These are phyloP conservation scores for Hypena proboscidalis DNA, from an alignment of 2,888 invertebrate species.

Conservation along the genomic window DNA sequence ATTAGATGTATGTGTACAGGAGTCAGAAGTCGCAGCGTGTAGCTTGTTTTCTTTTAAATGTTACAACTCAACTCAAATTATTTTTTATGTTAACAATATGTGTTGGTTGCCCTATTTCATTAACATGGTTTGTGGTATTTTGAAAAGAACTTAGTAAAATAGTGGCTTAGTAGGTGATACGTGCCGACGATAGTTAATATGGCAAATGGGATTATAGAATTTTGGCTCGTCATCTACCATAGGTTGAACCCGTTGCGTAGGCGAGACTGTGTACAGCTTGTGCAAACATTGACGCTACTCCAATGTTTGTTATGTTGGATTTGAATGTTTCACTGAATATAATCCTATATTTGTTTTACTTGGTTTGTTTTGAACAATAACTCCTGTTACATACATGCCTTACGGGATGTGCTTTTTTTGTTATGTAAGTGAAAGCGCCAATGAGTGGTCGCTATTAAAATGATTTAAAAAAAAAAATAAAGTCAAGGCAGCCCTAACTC, in stretches of 20 bases:
- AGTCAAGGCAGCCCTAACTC: too few relatives aligned
- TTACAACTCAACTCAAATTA: conserved; percentile 46
- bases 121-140: conserved; percentile 77
- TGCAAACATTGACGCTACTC: conserved; percentile 64
- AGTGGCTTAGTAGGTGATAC: conserved; percentile 68
- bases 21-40: conserved; percentile 39
- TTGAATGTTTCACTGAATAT: conserved; percentile 84
- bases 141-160: conserved; percentile 68
- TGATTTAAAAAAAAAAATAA: too few relatives aligned
- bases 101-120: conserved; percentile 73
- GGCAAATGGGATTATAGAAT: conserved; percentile 79
- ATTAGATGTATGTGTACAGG: conserved; percentile 24
- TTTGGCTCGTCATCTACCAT: conserved; percentile 56
- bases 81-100: conserved; percentile 67
- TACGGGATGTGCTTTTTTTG: too few relatives aligned
- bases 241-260: conserved; percentile 49
- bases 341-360: conserved; percentile 84
- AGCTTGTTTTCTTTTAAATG: conserved; percentile 40
- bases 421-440: too few relatives aligned
- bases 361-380: conserved; percentile 71
- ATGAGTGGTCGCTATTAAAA: too few relatives aligned
- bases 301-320: conserved; percentile 76
- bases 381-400: conserved; percentile 36
- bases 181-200: conserved; percentile 61
- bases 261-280: conserved; percentile 61